These are phyloP conservation scores for Agrochola macilenta DNA, from an alignment of 2,888 invertebrate species.

Conservation along the genomic window DNA sequence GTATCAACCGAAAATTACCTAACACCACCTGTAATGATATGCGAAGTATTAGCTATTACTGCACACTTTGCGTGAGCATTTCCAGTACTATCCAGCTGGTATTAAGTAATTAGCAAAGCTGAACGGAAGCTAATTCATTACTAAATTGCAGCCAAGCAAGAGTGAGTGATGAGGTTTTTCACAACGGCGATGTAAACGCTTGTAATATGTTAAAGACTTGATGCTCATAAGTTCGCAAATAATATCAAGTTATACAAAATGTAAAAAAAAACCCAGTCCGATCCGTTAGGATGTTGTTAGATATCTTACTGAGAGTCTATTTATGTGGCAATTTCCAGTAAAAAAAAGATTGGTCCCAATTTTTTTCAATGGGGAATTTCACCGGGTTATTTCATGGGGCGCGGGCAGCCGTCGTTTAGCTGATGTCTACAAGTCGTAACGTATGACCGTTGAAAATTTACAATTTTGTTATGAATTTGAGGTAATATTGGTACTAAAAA, in stretches of 20 bases:
- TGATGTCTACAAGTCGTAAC: too few relatives aligned
- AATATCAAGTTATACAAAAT: background rate
- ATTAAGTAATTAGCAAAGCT: conserved; percentile 33
- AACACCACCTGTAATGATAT: background rate
- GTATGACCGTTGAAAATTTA: too few relatives aligned
- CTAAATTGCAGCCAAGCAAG: conserved; percentile 19
- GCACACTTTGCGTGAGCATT: background rate
- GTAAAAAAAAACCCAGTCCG: too few relatives aligned
- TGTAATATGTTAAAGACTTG: conserved; percentile 28
- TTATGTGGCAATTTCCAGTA: too few relatives aligned
- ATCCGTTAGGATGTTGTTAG: too few relatives aligned
- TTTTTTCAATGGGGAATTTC: too few relatives aligned
- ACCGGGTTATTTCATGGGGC: too few relatives aligned
- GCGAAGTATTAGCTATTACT: background rate
- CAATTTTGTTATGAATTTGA: too few relatives aligned
- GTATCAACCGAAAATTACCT: background rate
- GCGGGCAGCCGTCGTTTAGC: too few relatives aligned
- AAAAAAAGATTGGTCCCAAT: too few relatives aligned
- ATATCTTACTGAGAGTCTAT: too few relatives aligned
- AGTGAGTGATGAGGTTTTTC: conserved; percentile 35
- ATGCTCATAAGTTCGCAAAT: background rate
- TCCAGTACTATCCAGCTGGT: background rate
- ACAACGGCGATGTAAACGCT: background rate
- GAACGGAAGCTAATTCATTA: conserved; percentile 40
- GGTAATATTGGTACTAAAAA: too few relatives aligned